Percentiles rank a stretch among this genome's conserved stretches.
Evolutionary conservation across 2,797 vertebrate species (phyloP).

Genomic region (Peromyscus melanophrys): DNA sequence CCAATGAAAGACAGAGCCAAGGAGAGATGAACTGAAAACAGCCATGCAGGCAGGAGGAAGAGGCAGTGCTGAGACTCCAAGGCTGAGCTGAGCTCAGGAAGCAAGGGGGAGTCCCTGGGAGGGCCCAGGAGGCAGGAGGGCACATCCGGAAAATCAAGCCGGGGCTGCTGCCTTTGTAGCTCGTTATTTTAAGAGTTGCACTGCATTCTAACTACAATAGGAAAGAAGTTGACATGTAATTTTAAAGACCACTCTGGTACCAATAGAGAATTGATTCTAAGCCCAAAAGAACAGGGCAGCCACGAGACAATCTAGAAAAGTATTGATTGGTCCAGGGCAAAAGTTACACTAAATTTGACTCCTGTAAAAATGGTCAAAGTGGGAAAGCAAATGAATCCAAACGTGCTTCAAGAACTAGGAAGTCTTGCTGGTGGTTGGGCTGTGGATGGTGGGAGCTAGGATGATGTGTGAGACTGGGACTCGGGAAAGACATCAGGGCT

Average conservation of each 20-base stretch:
- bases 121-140: neutral
- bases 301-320: constrained; percentile 22
- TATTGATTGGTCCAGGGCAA: neutral
- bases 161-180: neutral
- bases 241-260: neutral
- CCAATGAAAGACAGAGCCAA: neutral
- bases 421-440: neutral
- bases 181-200: neutral
- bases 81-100: neutral
- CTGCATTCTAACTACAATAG: constrained; percentile 3
- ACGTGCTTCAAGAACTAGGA: neutral
- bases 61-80: neutral
- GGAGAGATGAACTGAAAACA: neutral
- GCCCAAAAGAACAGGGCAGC: neutral
- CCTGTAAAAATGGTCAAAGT: neutral
- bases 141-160: neutral
- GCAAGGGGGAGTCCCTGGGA: neutral
- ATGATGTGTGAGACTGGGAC: neutral
- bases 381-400: neutral
- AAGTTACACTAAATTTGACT: neutral
- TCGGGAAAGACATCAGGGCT: neutral
- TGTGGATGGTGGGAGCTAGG: neutral
- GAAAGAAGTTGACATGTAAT: constrained; percentile 4
- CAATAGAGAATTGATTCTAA: neutral
- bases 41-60: neutral